Base-by-base conservation (phyloP, 2,113 vertebrate genomes). In the Archocentrus centrarchus region DNA sequence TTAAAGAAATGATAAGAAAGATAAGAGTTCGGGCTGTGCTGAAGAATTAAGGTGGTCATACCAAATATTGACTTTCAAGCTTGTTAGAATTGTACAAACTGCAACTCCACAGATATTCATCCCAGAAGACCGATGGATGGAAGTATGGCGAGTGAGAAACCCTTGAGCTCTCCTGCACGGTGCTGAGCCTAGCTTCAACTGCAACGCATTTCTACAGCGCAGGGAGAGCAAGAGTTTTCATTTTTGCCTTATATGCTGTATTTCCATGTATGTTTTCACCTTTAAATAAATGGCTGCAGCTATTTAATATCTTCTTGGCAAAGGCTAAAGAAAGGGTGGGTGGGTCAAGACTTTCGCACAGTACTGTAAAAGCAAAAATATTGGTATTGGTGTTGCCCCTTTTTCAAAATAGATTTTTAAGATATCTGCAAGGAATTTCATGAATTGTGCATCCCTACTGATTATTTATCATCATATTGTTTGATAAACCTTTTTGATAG, bases 41-140 rank as follows among this genome's bases (percentile, higher is more conserved):
- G 37, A 39, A 39, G 37, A 39, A 39, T 39, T 39, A 8, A 9
- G 37, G 37, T 10, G 37, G 7, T 39, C 37, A 39, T 10, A 9
- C 8, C 37, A 39, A 39, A 39, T 10, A 39, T 39, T 39, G 9
- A 10, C 37, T 39, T 10, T 39, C 37, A 39, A 39, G 37, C 41
- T 44, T 44, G 41, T 39, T 39, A 39, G 37, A 39, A 39, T 10
- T 39, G 37, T 39, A 39, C 8, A 39, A 39, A 39, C 37, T 93
- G 89, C 91, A 95, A 95, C 84, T 92, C 68, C 86, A 94, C 90
- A 93, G 83, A 89, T 91, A 91, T 90, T 93, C 87, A 91, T 91
- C 91, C 91, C 83, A 89, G 85, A 93, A 91, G 89, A 94, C 89
- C 58, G 84, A 91, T 47, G 80, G 83, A 90, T 41, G 53, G 85